Evolutionary conservation across 1,140 invertebrate genomes (phyloP).

Genomic region (Drosophila persimilis): DNA sequence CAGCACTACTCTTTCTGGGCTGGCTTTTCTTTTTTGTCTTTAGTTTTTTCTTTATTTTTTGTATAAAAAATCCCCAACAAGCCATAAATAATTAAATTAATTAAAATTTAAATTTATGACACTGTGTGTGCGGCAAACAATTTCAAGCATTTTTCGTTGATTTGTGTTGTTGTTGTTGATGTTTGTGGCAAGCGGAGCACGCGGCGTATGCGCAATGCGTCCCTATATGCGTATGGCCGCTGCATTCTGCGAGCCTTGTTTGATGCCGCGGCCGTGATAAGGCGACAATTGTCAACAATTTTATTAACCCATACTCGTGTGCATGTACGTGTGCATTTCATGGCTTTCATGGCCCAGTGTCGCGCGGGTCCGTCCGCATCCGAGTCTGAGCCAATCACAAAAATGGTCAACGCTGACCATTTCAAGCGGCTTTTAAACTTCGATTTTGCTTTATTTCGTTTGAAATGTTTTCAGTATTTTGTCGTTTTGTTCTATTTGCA

Average conservation of each 20-base stretch:
- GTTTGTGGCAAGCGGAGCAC: constrained; percentile 25
- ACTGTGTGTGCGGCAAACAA: constrained; percentile 58
- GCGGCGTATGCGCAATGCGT: constrained; percentile 47
- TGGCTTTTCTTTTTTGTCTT: constrained; percentile 15
- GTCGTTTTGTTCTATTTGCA: constrained; percentile 62
- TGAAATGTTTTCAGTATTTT: constrained; percentile 41
- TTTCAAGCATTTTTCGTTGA: constrained; percentile 40
- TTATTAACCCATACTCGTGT: constrained; percentile 45
- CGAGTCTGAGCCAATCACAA: constrained; percentile 63
- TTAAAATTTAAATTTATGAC: constrained; percentile 79
- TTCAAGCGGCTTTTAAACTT: constrained; percentile 69
- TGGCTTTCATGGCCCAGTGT: constrained; percentile 14
- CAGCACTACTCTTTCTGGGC: no score
- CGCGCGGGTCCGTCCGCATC: not conserved
- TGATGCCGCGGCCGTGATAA: constrained; percentile 69
- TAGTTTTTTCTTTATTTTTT: constrained; percentile 22
- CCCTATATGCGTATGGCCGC: constrained; percentile 5
- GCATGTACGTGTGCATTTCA: constrained; percentile 13
- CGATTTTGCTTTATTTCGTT: constrained; percentile 63
- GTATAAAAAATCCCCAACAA: constrained; percentile 52
- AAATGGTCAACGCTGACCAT: constrained; percentile 65
- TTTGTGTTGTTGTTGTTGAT: constrained; percentile 6
- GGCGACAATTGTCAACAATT: constrained; percentile 81
- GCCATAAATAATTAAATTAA: constrained; percentile 80
- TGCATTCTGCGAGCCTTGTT: constrained; percentile 65